Conservation (phyloP, 2,797 vertebrate genomes). For the Mareca penelope region DNA sequence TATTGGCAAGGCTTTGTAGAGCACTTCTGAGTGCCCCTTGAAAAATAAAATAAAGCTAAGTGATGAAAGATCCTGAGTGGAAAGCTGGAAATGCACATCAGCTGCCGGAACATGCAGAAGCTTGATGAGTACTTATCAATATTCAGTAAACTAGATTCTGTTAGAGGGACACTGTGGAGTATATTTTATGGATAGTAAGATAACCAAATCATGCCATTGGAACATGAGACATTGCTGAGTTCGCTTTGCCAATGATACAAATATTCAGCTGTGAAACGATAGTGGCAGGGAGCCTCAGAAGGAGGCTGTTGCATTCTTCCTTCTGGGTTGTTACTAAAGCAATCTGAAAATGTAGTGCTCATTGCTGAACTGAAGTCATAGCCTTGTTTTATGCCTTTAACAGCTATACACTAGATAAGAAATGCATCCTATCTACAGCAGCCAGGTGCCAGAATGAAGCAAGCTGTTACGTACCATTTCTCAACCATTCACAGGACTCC, state of each 20-base stretch:
- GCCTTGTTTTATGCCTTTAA: neutral
- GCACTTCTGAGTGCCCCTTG: neutral
- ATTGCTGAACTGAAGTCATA: neutral
- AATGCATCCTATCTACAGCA: neutral
- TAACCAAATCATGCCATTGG: neutral
- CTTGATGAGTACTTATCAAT: neutral
- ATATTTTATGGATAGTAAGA: neutral
- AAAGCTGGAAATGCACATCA: neutral
- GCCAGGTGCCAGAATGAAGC: neutral
- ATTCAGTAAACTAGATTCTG: neutral
- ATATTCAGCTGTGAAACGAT: neutral
- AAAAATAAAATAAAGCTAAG: neutral
- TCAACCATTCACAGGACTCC: neutral
- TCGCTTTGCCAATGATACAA: accelerated
- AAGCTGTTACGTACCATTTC: neutral
- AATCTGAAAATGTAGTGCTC: neutral
- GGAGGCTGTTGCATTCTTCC: neutral
- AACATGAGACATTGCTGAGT: neutral
- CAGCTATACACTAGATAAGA: neutral
- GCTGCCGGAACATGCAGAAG: neutral
- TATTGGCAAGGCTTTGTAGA: neutral
- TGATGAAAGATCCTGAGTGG: neutral
- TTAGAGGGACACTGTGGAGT: too few relatives aligned
- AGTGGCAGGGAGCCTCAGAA: neutral
- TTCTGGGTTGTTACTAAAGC: neutral